Base-by-base conservation (phyloP, 2,113 vertebrate genomes). In the Ctenodactylus gundi region DNA sequence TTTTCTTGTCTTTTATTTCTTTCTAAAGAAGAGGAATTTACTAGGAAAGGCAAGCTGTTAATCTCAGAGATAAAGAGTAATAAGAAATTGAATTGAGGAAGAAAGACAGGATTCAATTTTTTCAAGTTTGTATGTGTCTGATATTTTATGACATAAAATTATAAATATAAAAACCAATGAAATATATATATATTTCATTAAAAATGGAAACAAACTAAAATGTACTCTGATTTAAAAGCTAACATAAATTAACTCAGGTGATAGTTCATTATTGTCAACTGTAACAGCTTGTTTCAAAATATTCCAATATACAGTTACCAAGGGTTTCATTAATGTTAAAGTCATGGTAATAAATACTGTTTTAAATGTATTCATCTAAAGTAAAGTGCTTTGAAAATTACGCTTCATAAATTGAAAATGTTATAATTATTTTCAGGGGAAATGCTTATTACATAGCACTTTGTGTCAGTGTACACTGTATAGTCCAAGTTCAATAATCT, bases 321-420 rank as follows among this genome's bases (percentile, higher is more conserved):
- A 49, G n/a, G n/a, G n/a, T n/a, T n/a, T n/a, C n/a, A n/a, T n/a
- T n/a, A n/a, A n/a, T n/a, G n/a, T 73, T 73, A 31, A 31, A 73
- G 27, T 18, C 27, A 17, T 49, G 46, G 17, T 73, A 68, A 68
- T 68, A 73, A 90, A 27, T 85, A 57, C 44, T 91, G 23, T 78
- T 90, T 80, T 76, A 80, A 78, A 80, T 86, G 11, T 78, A 14
- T 20, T 72, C 18, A 36, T 86, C 21, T 80, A 58, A 88, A 64
- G 86, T n/a, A 53, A 85, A 85, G 21, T 44, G 2, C 64, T 73
- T 91, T 94, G 27, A 87, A 91, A 88, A 65, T 58, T 64, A 64
- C 89, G 11, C n/a, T 84, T 21, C 6, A 44, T 76, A 55, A 49
- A 68, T 85, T 51, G 31, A 70, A 85, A 81, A 60, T 60, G 44